Conservation (phyloP, 1,140 invertebrate species). For the Drosophila nikananu region DNA sequence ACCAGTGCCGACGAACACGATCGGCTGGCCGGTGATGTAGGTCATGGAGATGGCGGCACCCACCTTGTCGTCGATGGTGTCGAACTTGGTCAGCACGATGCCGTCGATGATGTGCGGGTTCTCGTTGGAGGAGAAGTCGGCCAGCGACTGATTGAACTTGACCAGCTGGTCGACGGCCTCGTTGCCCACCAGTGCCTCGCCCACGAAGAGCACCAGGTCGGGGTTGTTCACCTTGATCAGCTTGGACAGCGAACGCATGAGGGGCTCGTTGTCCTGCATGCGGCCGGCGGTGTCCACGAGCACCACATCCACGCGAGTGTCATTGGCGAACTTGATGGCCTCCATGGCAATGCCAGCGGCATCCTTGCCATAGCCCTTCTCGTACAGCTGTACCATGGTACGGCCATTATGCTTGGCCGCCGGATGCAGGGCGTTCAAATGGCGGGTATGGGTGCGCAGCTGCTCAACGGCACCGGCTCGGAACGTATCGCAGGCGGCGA, state of each 20-base stretch:
- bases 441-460: conserved; percentile 96
- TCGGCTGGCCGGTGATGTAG: conserved; percentile 99
- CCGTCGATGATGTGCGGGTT: conserved; percentile 98
- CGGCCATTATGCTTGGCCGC: conserved; percentile 89
- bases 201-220: conserved; percentile 99
- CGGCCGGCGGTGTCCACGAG: conserved; percentile 99
- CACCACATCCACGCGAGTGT: conserved; percentile 95
- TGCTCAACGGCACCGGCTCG: conserved; percentile 99
- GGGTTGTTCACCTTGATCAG: conserved; percentile 96
- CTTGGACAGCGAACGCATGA: conserved; percentile 98
- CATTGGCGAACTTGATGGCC: conserved; percentile 95
- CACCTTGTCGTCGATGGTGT: conserved; percentile 99
- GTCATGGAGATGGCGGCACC: conserved; percentile 99
- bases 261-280: conserved; percentile 99
- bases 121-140: conserved; percentile 93
- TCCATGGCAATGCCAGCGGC: conserved; percentile 99
- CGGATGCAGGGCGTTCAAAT: conserved; percentile 97
- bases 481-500: conserved; percentile 99
- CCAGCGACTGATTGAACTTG: conserved; percentile 99
- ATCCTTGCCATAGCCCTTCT: conserved; percentile 99
- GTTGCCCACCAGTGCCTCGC: conserved; percentile 99
- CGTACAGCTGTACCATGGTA: conserved; percentile 97
- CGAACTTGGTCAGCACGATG: conserved; percentile 99
- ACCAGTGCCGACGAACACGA: conserved; percentile 99
- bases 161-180: conserved; percentile 99